These are phyloP conservation scores for Lerema accius DNA, from an alignment of 1,140 invertebrate genomes.

Conservation along the genomic window DNA sequence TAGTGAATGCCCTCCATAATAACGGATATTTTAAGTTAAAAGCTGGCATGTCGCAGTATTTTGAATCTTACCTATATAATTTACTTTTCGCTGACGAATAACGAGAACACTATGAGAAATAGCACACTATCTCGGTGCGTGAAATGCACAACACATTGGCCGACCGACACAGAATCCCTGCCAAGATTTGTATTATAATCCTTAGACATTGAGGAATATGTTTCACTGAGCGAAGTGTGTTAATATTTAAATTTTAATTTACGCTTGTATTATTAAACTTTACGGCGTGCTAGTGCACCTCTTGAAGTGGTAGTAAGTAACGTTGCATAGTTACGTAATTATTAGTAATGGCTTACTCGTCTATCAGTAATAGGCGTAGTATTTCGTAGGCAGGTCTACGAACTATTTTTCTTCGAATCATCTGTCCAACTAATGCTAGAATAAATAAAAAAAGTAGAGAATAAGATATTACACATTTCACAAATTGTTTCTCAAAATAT, in stretches of 20 bases:
- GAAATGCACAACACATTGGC: slow-evolving; percentile 26
- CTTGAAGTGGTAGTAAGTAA: no score
- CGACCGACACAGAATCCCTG: slow-evolving; percentile 15
- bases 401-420: no score
- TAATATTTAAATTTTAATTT: slow-evolving; percentile 20
- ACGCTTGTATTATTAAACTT: background rate
- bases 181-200: slow-evolving; percentile 31
- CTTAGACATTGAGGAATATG: slow-evolving; percentile 22
- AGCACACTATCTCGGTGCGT: slow-evolving; percentile 20
- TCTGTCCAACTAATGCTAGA: no score
- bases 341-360: no score
- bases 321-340: no score
- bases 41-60: slow-evolving; percentile 33
- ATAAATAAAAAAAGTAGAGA: no score
- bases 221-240: slow-evolving; percentile 14
- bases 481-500: no score
- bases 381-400: no score
- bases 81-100: slow-evolving; percentile 28
- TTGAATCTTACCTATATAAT: slow-evolving; percentile 26
- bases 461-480: no score
- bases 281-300: no score
- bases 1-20: slow-evolving; percentile 31
- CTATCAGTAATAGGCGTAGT: no score
- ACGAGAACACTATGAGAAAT: slow-evolving; percentile 26
- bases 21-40: slow-evolving; percentile 27